Conservation (phyloP, 2,888 invertebrate genomes). For the Piscicola geometra region DNA sequence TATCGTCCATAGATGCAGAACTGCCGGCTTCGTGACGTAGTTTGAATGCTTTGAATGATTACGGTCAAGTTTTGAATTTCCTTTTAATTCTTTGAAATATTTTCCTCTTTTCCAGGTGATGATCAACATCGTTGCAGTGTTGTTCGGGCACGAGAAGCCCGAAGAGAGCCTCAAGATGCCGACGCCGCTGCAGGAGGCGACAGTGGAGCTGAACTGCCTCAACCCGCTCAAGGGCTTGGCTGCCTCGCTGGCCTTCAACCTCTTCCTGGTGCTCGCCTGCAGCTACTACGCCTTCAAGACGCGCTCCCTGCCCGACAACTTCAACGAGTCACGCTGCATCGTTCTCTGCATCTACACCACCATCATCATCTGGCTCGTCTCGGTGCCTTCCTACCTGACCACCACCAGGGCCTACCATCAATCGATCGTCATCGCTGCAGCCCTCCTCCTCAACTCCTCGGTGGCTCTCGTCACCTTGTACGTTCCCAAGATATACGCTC, state of each 20-base stretch:
- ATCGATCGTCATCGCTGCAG: conserved; percentile 44
- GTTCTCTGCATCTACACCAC: conserved; percentile 49
- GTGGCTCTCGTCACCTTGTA: conserved; percentile 46
- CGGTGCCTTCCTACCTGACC: conserved; percentile 48
- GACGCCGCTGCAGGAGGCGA: conserved; percentile 38
- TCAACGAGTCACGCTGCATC: conserved; percentile 48
- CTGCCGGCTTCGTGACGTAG: too few relatives aligned
- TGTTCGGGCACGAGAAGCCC: conserved; percentile 39
- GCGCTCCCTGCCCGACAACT: conserved; percentile 47
- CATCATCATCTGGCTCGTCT: conserved; percentile 48
- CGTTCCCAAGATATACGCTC: conserved; percentile 46
- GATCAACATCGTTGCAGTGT: conserved; percentile 39
- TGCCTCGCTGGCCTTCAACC: conserved; percentile 46
- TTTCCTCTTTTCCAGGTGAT: too few relatives aligned
- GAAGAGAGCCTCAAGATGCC: conserved; percentile 43
- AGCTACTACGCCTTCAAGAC: conserved; percentile 47
- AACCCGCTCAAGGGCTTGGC: conserved; percentile 44
- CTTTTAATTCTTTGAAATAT: too few relatives aligned
- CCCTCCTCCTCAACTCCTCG: conserved; percentile 45
- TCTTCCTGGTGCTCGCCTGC: conserved; percentile 46
- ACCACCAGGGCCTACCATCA: conserved; percentile 42
- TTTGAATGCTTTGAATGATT: too few relatives aligned
- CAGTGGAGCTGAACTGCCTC: conserved; percentile 47
- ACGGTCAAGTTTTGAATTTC: too few relatives aligned
- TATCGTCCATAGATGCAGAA: too few relatives aligned